Evolutionary conservation across 1,140 invertebrate species (phyloP).

Genomic region (Drosophila serrata): DNA sequence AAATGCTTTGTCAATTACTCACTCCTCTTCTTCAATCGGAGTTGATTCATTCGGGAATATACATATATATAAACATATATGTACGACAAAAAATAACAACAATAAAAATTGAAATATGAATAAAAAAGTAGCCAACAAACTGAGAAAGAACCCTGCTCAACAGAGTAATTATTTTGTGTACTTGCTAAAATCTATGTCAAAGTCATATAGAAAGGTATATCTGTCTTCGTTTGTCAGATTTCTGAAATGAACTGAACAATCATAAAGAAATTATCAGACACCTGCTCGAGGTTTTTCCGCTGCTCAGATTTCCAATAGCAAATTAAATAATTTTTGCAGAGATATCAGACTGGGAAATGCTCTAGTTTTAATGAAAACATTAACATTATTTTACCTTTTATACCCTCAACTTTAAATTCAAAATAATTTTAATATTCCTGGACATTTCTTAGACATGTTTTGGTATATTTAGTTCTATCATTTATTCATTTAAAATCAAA

Average conservation of each 20-base stretch:
- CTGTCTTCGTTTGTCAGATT: constrained; percentile 30
- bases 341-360: neutral
- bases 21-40: constrained; percentile 25
- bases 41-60: constrained; percentile 36
- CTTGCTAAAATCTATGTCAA: constrained; percentile 71
- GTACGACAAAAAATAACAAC: constrained; percentile 15
- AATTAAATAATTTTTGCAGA: neutral
- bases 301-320: constrained; percentile 55
- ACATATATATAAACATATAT: neutral
- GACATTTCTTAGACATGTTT: too few relatives aligned
- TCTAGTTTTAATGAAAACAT: neutral
- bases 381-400: too few relatives aligned
- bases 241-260: constrained; percentile 9
- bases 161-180: constrained; percentile 6
- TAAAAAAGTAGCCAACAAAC: constrained; percentile 24
- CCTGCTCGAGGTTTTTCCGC: constrained; percentile 46
- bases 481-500: too few relatives aligned
- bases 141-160: neutral
- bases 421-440: too few relatives aligned
- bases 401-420: too few relatives aligned
- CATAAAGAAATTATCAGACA: constrained; percentile 46
- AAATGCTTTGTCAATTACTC: constrained; percentile 49
- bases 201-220: constrained; percentile 51
- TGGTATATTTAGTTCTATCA: too few relatives aligned
- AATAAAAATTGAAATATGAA: constrained; percentile 42